phyloP scores from a whole-genome alignment of 2,797 vertebrate genomes.

The Pelochelys cantorii region DNA sequence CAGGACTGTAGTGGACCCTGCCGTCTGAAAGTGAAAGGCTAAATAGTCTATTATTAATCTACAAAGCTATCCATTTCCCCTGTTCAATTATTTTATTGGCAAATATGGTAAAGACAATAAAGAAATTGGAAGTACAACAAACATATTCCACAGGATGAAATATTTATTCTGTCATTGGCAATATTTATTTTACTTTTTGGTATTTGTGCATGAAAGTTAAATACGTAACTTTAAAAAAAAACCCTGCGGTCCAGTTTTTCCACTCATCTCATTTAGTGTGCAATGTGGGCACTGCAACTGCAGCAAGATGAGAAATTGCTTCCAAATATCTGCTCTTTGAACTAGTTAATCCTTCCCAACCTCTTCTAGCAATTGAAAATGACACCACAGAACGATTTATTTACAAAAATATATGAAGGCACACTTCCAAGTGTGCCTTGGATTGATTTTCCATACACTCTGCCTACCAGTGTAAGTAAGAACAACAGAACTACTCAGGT shows the following conservation, averaged over 20 bases:
- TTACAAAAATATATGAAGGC: neutral
- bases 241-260: neutral
- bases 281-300: neutral
- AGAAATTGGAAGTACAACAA: neutral
- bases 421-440: neutral
- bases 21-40: neutral
- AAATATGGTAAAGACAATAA: neutral
- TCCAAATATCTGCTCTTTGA: neutral
- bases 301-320: neutral
- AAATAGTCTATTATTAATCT: slow-evolving; percentile 27
- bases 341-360: slow-evolving; percentile 4
- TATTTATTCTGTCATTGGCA: neutral
- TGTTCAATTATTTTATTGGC: slow-evolving; percentile 26
- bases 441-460: rapidly evolving
- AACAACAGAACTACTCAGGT: neutral
- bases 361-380: neutral
- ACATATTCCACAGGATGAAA: neutral
- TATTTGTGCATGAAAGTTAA: neutral
- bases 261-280: slow-evolving; percentile 12
- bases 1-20: slow-evolving; percentile 4
- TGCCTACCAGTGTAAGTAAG: neutral
- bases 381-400: neutral
- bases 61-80: neutral
- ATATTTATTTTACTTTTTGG: neutral
- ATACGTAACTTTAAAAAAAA: neutral